These are phyloP conservation scores for Saturnia japonica DNA, from an alignment of 2,888 invertebrate genomes.

Conservation along the genomic window DNA sequence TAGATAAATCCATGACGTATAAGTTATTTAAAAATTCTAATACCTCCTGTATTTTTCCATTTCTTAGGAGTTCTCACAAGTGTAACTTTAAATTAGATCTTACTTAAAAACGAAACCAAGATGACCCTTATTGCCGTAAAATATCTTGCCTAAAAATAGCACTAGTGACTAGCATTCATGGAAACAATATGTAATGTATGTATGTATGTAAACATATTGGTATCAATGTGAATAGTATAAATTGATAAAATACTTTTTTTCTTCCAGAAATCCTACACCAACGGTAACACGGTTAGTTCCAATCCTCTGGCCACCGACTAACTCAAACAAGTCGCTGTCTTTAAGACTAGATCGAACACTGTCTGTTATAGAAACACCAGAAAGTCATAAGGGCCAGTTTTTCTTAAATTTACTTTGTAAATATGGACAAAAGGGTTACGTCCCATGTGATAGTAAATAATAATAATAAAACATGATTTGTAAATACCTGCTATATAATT, in stretches of 20 bases:
- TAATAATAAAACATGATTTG: background rate
- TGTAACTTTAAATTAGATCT: no score
- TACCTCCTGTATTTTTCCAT: no score
- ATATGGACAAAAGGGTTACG: constrained; percentile 61
- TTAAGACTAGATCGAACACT: constrained; percentile 49
- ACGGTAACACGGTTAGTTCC: constrained; percentile 45
- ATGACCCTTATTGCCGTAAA: no score
- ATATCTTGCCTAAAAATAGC: no score
- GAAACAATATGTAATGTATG: no score
- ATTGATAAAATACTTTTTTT: background rate
- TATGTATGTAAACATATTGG: background rate
- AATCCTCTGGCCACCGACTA: constrained; percentile 51
- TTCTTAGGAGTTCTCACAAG: no score
- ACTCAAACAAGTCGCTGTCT: constrained; percentile 45
- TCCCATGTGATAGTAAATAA: constrained; percentile 59
- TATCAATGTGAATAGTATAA: background rate
- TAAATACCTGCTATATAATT: no score
- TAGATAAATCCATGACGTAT: no score
- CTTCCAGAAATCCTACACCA: constrained; percentile 67
- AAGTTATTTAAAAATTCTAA: no score
- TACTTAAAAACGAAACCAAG: no score
- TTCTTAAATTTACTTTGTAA: constrained; percentile 55
- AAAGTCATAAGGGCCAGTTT: constrained; percentile 42
- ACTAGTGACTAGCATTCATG: no score
- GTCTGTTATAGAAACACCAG: constrained; percentile 40